A percentile compares a stretch with the other conserved stretches of the same genome.
phyloP scores from a whole-genome alignment of 2,113 vertebrate genomes.

The Rattus norvegicus region GRCr8 NC_086021.1:82788501-82789000 shows the following conservation, averaged over 20 bases:
- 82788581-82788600: slow-evolving; percentile 21
- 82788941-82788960: neutral
- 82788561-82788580: neutral
- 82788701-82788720: neutral
- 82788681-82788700: neutral
- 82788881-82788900: neutral
- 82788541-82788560: neutral
- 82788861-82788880: neutral
- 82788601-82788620: slow-evolving; percentile 20
- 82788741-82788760: neutral
- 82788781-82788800: neutral
- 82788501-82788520: neutral
- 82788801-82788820: slow-evolving; percentile 18
- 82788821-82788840: slow-evolving; percentile 17
- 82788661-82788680: slow-evolving; percentile 23
- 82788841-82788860: neutral
- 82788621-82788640: neutral
- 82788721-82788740: neutral
- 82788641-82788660: slow-evolving; percentile 6
- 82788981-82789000: neutral
- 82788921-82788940: neutral
- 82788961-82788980: neutral
- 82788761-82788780: slow-evolving; percentile 23
- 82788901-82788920: neutral
- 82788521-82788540: neutral